Percentiles rank a stretch among this genome's conserved stretches.
phyloP scores from a whole-genome alignment of 23 tunicate species.

The Styela clava region DNA sequence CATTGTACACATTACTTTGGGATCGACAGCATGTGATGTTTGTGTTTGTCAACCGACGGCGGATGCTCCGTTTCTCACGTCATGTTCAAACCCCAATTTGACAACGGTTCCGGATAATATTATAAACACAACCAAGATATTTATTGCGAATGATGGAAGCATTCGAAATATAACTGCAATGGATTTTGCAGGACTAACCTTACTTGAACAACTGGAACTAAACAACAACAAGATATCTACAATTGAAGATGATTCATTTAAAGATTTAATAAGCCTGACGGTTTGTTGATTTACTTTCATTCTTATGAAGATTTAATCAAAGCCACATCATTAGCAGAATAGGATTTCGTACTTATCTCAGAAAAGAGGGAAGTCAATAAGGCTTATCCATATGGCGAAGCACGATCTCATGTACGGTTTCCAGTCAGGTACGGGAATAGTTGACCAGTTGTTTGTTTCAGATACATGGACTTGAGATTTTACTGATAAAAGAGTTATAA shows the following conservation, averaged over 20 bases:
- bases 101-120: constrained; percentile 20
- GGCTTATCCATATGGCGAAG: no score
- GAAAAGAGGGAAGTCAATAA: no score
- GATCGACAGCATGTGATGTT: constrained; percentile 7
- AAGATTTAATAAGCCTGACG: neutral
- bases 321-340: no score
- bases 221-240: neutral
- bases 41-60: constrained; percentile 2
- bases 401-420: no score
- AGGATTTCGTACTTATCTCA: neutral
- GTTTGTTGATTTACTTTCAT: no score
- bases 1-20: neutral
- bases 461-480: no score
- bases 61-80: neutral
- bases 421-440: no score
- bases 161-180: neutral
- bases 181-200: neutral
- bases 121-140: neutral
- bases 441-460: no score
- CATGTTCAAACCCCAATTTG: neutral
- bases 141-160: neutral
- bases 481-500: no score
- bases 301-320: no score
- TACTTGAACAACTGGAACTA: neutral
- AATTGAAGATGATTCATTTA: constrained; percentile 3